Evolutionary conservation across 2,797 vertebrate genomes (phyloP).

Genomic region (Catamblyrhynchus diadema): DNA sequence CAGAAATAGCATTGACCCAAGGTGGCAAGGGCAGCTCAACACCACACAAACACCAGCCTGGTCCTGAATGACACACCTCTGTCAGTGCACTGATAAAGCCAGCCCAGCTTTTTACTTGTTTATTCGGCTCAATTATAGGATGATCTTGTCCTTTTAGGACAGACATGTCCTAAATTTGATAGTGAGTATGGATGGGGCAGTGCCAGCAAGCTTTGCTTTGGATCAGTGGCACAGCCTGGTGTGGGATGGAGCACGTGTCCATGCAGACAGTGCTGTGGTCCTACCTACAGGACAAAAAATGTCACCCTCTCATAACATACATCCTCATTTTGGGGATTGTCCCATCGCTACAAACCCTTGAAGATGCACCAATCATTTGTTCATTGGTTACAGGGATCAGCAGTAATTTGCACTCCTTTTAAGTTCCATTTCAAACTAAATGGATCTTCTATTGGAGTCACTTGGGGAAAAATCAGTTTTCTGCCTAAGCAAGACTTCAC

Average conservation of each 20-base stretch:
- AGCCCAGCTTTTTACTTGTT: not conserved
- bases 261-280: not conserved
- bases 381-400: not conserved
- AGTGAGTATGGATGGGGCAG: not conserved
- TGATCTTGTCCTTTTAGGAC: not conserved
- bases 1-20: not conserved
- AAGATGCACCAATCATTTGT: not conserved
- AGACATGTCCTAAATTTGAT: not conserved
- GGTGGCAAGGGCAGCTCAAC: not conserved
- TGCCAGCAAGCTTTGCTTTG: not conserved
- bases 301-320: not conserved
- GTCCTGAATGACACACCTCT: not conserved
- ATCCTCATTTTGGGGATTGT: not conserved
- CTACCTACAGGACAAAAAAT: not conserved
- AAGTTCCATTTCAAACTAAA: not conserved
- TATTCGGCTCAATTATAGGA: not conserved
- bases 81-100: not conserved
- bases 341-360: not conserved
- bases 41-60: not conserved
- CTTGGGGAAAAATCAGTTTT: slow-evolving; percentile 14
- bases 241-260: not conserved
- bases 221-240: not conserved
- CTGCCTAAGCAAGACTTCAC: slow-evolving; percentile 20
- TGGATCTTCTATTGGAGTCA: not conserved
- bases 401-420: not conserved